phyloP scores from a whole-genome alignment of 2,888 invertebrate genomes.

The Troides helena region DNA sequence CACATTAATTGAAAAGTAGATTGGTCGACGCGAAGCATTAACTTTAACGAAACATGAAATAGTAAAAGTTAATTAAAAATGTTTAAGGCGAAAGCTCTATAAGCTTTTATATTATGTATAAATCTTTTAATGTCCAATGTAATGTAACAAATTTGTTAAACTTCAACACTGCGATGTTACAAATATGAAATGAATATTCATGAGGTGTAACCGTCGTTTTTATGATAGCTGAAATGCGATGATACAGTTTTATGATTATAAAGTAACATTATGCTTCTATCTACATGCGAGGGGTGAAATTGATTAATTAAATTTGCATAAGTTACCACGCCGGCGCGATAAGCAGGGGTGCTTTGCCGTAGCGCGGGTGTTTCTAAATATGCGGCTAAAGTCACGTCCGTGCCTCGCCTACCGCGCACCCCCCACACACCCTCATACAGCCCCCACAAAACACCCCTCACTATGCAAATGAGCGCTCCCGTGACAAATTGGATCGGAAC shows the following conservation, averaged over 20 bases:
- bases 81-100: no score
- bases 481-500: conserved; percentile 68
- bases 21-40: no score
- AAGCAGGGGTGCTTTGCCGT: conserved; percentile 48
- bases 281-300: conserved; percentile 58
- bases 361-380: conserved; percentile 54
- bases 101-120: background rate
- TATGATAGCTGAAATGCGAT: conserved; percentile 30
- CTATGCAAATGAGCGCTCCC: conserved; percentile 63
- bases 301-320: conserved; percentile 79
- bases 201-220: conserved; percentile 32
- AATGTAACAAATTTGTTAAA: background rate
- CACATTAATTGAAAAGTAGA: no score
- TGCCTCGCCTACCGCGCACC: conserved; percentile 38
- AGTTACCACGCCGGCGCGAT: conserved; percentile 67
- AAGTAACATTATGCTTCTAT: conserved; percentile 33
- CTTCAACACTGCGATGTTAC: background rate
- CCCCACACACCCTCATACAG: conserved; percentile 32
- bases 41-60: background rate
- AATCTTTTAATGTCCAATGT: no score
- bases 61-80: background rate
- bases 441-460: conserved; percentile 15
- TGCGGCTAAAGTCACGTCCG: conserved; percentile 67
- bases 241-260: conserved; percentile 45
- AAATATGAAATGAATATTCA: conserved; percentile 1